These are phyloP conservation scores for Eupithecia inturbata DNA, from an alignment of 2,888 invertebrate genomes.

Conservation along the genomic window DNA sequence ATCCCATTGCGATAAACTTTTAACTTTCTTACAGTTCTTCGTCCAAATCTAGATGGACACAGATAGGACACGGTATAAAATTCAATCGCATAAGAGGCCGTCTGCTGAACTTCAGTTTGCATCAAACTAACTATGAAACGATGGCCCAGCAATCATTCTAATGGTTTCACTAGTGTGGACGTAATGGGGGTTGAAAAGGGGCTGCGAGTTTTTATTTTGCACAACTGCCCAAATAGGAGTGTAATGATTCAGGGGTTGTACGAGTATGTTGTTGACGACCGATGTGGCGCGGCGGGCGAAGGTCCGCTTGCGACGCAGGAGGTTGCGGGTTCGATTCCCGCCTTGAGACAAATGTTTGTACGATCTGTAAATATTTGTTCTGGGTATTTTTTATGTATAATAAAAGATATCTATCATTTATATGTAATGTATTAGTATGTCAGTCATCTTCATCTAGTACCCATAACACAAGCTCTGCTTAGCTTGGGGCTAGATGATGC, in stretches of 20 bases:
- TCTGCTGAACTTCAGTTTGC: constrained; percentile 65
- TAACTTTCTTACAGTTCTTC: not conserved
- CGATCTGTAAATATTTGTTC: no score
- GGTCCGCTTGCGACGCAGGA: no score
- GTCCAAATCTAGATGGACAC: not conserved
- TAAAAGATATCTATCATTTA: no score
- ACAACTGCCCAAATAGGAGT: not conserved
- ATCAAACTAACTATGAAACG: constrained; percentile 60
- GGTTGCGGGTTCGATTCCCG: no score
- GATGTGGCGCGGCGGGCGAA: no score
- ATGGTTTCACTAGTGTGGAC: constrained; percentile 57
- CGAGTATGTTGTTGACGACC: no score
- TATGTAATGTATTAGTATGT: no score
- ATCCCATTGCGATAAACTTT: not conserved
- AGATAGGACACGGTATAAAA: constrained; percentile 60
- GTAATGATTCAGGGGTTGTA: not conserved
- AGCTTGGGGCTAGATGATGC: no score
- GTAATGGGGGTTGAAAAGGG: constrained; percentile 32
- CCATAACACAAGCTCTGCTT: no score
- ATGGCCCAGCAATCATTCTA: constrained; percentile 77
- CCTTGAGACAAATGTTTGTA: no score
- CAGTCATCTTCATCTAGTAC: no score
- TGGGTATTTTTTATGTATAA: no score
- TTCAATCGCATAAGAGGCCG: constrained; percentile 78
- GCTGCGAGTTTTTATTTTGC: not conserved